Evolutionary conservation across 2,888 invertebrate species (phyloP).

Genomic region (Rotaria sp.): DNA sequence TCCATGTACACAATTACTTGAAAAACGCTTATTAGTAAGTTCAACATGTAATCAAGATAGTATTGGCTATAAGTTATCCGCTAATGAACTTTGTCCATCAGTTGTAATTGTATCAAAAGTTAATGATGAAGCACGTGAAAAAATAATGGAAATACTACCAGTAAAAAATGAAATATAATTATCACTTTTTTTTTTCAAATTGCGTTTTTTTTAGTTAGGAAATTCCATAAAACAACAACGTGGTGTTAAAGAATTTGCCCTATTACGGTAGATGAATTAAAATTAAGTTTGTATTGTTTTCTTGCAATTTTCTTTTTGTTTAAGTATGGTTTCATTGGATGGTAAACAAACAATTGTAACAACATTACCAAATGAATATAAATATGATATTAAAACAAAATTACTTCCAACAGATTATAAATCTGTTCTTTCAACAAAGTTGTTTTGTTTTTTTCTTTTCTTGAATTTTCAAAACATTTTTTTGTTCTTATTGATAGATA

Average conservation of each 20-base stretch:
- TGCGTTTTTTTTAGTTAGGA: not conserved
- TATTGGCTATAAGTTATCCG: not conserved
- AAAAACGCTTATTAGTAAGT: not conserved
- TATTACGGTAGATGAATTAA: not conserved
- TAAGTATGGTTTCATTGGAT: constrained; percentile 15
- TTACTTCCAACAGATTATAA: not conserved
- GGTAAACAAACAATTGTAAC: not conserved
- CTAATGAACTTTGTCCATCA: not conserved
- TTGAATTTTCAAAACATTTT: not conserved
- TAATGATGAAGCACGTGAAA: not conserved
- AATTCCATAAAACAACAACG: not conserved
- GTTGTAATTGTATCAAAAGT: not conserved
- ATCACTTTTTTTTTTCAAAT: not conserved
- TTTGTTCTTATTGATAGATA: not conserved
- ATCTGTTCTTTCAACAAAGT: not conserved
- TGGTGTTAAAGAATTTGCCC: not conserved
- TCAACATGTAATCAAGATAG: not conserved
- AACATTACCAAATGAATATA: not conserved
- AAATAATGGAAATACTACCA: not conserved
- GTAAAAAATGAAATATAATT: not conserved
- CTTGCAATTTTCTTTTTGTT: not conserved
- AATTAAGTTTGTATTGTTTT: not conserved
- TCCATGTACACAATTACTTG: not conserved
- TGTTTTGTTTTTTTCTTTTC: not conserved
- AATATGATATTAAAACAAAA: not conserved